These are phyloP conservation scores for Pocillopora grandis DNA, from an alignment of 92 coral and sea anemone species.

Conservation along the genomic window DNA sequence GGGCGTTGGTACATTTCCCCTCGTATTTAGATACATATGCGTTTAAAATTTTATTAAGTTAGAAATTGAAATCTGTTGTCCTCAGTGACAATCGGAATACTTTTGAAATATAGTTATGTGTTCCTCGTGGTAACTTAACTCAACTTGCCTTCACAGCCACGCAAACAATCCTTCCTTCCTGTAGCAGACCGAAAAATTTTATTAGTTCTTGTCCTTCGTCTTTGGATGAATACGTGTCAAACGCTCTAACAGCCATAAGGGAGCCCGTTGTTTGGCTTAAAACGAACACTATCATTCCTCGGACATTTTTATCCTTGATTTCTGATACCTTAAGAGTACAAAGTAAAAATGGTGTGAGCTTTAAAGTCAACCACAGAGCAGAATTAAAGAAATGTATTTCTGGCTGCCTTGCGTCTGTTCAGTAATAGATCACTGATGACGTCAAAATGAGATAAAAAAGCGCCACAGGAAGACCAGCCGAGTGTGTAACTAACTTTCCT, in stretches of 20 bases:
- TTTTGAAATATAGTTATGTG: not conserved
- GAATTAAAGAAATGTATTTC: too few relatives aligned
- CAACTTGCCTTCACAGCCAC: conserved; percentile 56
- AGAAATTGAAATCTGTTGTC: too few relatives aligned
- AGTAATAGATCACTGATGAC: too few relatives aligned
- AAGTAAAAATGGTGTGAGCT: not conserved
- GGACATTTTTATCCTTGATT: conserved; percentile 20
- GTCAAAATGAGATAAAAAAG: too few relatives aligned
- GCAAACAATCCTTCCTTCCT: conserved; percentile 65
- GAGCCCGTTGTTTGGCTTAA: conserved; percentile 73
- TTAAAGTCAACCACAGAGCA: too few relatives aligned
- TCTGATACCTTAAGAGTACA: conserved; percentile 43
- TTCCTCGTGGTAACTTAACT: not conserved
- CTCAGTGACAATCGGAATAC: too few relatives aligned
- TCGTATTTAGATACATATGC: too few relatives aligned
- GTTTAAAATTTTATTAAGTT: too few relatives aligned
- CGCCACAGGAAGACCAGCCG: too few relatives aligned
- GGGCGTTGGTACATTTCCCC: too few relatives aligned
- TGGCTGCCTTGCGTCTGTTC: too few relatives aligned
- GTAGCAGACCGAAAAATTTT: conserved; percentile 41
- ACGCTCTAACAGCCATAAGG: conserved; percentile 57
- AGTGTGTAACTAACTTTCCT: too few relatives aligned
- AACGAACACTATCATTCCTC: conserved; percentile 59
- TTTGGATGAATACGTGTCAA: conserved; percentile 58
- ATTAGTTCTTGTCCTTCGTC: conserved; percentile 41